Conservation (phyloP, 2,797 vertebrate species). For the Margarornis squamiger region DNA sequence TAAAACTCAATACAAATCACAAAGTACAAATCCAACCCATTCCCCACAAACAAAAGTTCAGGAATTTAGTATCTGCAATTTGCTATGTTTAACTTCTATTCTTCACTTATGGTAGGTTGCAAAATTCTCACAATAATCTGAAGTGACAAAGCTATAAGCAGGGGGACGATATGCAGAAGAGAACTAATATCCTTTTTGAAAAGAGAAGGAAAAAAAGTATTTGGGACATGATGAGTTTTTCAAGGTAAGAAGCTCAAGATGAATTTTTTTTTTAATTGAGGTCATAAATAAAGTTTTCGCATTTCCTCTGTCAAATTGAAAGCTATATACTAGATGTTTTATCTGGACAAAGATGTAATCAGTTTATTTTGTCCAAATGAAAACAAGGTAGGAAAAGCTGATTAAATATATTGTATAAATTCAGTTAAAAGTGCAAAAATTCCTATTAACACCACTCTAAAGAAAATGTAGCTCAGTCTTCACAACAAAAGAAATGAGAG, state of each 20-base stretch:
- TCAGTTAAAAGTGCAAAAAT: not conserved
- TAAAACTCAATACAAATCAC: not conserved
- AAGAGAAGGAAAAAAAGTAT: not conserved
- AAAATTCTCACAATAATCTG: not conserved
- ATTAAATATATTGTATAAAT: not conserved
- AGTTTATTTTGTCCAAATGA: not conserved
- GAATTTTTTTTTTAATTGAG: not conserved
- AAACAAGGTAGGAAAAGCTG: not conserved
- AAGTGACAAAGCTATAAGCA: not conserved
- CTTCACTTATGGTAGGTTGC: not conserved
- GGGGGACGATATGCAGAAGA: not conserved
- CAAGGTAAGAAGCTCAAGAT: not conserved
- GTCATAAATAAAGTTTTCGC: not conserved
- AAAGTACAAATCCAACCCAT: not conserved
- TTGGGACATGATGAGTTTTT: not conserved
- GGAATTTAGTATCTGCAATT: not conserved
- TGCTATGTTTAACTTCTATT: not conserved
- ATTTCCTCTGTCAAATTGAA: not conserved
- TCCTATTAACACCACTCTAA: not conserved
- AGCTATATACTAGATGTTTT: not conserved
- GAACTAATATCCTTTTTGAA: not conserved
- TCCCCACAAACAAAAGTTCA: not conserved
- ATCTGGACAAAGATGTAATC: not conserved
- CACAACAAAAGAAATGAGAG: not conserved
- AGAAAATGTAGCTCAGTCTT: not conserved